Evolutionary conservation across 2,113 vertebrate species (phyloP), one percentile per base, ranked within the genome.

Genomic region (Romanogobio albipinnatus): DNA sequence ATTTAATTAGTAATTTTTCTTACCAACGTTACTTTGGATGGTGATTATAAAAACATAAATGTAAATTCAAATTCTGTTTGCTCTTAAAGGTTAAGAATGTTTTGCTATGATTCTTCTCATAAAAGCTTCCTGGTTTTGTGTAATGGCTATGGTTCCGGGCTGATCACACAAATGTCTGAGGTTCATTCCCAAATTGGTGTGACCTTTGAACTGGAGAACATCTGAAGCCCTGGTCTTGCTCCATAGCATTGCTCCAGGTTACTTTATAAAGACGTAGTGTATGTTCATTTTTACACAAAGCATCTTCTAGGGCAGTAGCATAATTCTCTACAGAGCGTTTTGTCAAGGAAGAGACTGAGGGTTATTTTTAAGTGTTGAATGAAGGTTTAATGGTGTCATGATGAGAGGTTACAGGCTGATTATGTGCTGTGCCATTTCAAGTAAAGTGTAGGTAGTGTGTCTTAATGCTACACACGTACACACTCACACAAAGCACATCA

Each of bases 351-450:
- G 29, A 49, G 61, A 47, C 36, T 51, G 61, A 64, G 26, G 59
- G 59, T 81, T 66, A 51, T 64, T 68, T 51, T 17, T 14, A 68
- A 81, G 26, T 68, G 66, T 71, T 71, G 81, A 71, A 24, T 51
- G 81, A 82, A 56, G 64, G 17, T 82, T 82, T 82, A 82, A 82
- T 82, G 49, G 81, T 71, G 64, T 73, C 66, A 39, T 82, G 66
- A 82, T 71, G 79, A 81, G 62, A 66, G 79, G 62, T 81, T 81
- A 70, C 17, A 22, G 45, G 26, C 62, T 62, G 78, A 64, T 80
- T 80, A 80, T 80, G 59, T 61, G 24, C 36, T 24, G 53, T 61
- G 53, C 39, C 24, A 36, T 68, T 81, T 68, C 79, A 36, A 26
- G 19, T 39, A 29, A 9, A 29, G n/a, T 43, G 58, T 80, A 39